phyloP scores from a whole-genome alignment of 2,797 vertebrate genomes.

The Neoniphon sammara region DNA sequence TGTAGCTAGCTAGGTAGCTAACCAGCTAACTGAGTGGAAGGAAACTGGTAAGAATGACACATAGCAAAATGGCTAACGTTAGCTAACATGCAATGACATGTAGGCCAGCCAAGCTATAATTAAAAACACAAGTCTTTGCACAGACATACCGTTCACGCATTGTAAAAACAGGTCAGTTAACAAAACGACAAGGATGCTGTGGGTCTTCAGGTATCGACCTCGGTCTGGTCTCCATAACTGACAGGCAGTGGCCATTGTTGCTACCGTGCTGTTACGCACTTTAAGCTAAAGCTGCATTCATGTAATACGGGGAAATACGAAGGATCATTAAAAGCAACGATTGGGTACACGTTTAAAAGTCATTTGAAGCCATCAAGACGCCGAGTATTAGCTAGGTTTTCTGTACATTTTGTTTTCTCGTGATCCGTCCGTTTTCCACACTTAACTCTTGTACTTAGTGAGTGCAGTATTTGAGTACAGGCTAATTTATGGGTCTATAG shows the following conservation, averaged over 20 bases:
- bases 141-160: constrained; percentile 76
- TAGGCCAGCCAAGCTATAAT: background rate
- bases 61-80: constrained; percentile 22
- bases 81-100: background rate
- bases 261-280: constrained; percentile 1
- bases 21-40: constrained; percentile 47
- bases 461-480: too few species aligned
- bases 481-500: too few species aligned
- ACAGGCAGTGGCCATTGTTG: constrained; percentile 73
- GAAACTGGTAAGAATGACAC: constrained; percentile 4
- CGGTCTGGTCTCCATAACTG: constrained; percentile 71
- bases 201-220: constrained; percentile 70
- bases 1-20: constrained; percentile 20
- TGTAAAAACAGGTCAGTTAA: constrained; percentile 70
- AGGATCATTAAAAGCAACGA: background rate
- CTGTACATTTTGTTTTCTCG: too few species aligned
- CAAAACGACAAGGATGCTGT: constrained; percentile 71
- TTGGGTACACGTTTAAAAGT: accelerated
- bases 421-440: too few species aligned
- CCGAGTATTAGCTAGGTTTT: too few species aligned
- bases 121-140: background rate
- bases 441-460: too few species aligned
- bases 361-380: too few species aligned
- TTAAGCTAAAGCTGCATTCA: constrained; percentile 51
- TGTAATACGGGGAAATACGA: background rate